Percentiles rank a stretch among this genome's conserved stretches.
Conservation (phyloP, 2,113 vertebrate genomes). For the Ovis canadensis region DNA sequence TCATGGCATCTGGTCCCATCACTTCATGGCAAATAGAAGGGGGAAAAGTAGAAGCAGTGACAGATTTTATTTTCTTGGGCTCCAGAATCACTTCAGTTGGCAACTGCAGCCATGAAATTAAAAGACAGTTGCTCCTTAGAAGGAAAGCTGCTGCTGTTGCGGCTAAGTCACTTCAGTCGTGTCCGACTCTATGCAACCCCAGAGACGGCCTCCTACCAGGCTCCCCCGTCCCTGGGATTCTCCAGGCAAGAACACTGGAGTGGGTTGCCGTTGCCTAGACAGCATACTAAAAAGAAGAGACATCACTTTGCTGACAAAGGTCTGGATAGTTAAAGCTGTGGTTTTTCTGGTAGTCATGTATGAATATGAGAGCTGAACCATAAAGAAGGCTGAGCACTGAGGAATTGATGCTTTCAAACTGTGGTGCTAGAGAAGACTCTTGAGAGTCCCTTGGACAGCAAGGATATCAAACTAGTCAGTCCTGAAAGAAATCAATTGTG, state of each 20-base stretch:
- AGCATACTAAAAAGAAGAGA: neutral
- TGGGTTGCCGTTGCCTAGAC: neutral
- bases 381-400: neutral
- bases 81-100: neutral
- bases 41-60: neutral
- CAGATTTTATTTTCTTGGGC: neutral
- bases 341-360: neutral
- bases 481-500: neutral
- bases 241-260: too few relatives aligned
- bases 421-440: neutral
- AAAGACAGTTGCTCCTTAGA: neutral
- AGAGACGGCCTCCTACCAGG: too few relatives aligned
- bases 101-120: neutral
- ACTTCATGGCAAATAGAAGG: neutral
- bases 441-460: neutral
- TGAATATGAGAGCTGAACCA: neutral
- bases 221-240: too few relatives aligned
- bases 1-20: neutral
- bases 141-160: neutral
- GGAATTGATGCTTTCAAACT: neutral
- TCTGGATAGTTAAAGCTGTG: neutral
- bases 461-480: neutral
- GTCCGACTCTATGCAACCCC: too few relatives aligned
- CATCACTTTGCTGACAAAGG: neutral
- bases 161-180: too few relatives aligned